Evolutionary conservation across 2,888 invertebrate species (phyloP).

Genomic region (Acleris emargana): DNA sequence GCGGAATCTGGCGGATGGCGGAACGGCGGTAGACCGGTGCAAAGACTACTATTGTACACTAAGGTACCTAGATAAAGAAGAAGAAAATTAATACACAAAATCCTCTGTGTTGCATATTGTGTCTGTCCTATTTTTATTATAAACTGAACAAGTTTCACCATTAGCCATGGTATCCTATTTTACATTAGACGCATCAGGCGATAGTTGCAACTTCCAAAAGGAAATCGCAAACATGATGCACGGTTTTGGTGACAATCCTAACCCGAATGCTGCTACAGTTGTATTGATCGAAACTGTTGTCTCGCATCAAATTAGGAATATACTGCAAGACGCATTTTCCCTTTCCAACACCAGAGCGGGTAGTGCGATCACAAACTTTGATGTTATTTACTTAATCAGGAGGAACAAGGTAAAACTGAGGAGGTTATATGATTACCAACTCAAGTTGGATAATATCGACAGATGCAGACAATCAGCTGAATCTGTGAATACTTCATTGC

Average conservation of each 20-base stretch:
- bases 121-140: too few relatives aligned
- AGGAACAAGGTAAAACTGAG: slow-evolving; percentile 91
- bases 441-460: slow-evolving; percentile 81
- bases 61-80: too few relatives aligned
- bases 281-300: slow-evolving; percentile 93
- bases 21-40: too few relatives aligned
- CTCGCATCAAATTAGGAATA: slow-evolving; percentile 89
- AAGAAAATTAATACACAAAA: too few relatives aligned
- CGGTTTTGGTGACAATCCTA: slow-evolving; percentile 94
- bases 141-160: not conserved
- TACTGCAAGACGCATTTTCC: slow-evolving; percentile 90
- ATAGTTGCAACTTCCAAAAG: slow-evolving; percentile 79
- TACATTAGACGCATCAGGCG: slow-evolving; percentile 62
- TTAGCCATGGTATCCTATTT: slow-evolving; percentile 70
- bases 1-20: too few relatives aligned
- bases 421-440: slow-evolving; percentile 89
- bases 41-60: too few relatives aligned
- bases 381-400: slow-evolving; percentile 92
- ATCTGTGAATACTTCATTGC: slow-evolving; percentile 55
- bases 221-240: slow-evolving; percentile 95
- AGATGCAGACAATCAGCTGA: slow-evolving; percentile 58
- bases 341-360: slow-evolving; percentile 86
- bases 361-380: slow-evolving; percentile 83
- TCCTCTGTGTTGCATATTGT: too few relatives aligned
- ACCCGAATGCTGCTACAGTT: slow-evolving; percentile 92